Base-by-base conservation (phyloP, 2,113 vertebrate genomes). In the Cyphomyrus plagiostoma region DNA sequence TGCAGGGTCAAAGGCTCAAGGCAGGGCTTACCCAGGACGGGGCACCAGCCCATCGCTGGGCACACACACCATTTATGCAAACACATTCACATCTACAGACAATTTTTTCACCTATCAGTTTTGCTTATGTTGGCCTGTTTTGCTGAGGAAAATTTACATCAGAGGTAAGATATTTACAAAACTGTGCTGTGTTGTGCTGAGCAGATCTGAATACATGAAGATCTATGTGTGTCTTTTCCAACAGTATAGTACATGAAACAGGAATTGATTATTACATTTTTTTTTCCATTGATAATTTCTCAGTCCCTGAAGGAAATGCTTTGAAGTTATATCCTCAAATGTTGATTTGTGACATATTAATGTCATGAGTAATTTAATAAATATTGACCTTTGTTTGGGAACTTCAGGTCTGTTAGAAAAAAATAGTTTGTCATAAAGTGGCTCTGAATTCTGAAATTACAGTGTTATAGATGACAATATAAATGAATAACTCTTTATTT, bases 251-350 rank as follows among this genome's bases (percentile, higher is more conserved):
- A 45, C 3, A 88, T 58, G 39, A 9, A 88, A 4, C 15, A 86
- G 23, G 6, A 50, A 50, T 50, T 10, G 23, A 23, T n/a, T 30
- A 86, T 86, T 50, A 30, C 8, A 30, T 3, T 48, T n/a, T 83
- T 39, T 89, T 89, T 10, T 2, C 49, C 74, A 52, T 80, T 39
- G 49, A 39, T 15, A 89, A 53, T 89, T 89, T 89, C 39, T 46
- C 62, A 50, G 19, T 45, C 30, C 21, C 88, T 52, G 62, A 30
- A 56, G 21, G 49, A 74, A 50, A 83, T 39, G 26, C 48, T 89
- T 88, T 89, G 88, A 10, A 89, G 5, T 84, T 35, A 83, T 83
- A 84, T 50, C 35, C 30, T 46, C 62, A 89, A 39, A 77, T 30
- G 74, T 56, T 84, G 39, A 89, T 13, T 89, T 52, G 45, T 46